Evolutionary conservation across 2,113 vertebrate species (phyloP).

Genomic region (Acinonyx jubatus): DNA sequence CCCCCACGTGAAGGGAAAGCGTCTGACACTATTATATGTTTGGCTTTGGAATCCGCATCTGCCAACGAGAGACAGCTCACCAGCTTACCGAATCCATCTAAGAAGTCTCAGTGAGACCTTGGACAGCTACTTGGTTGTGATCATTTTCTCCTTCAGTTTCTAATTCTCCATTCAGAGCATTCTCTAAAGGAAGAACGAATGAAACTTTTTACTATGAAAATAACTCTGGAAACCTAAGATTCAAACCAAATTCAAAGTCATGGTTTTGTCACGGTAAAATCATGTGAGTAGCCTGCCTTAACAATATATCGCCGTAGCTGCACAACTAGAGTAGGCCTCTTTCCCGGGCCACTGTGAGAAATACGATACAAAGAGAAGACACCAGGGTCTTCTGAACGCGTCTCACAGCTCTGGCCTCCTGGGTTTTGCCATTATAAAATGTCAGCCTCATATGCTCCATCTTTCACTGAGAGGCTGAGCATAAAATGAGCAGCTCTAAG

Average conservation of each 20-base stretch:
- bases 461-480: neutral
- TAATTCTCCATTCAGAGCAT: conserved; percentile 36
- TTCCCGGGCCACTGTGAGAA: neutral
- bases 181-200: neutral
- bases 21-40: neutral
- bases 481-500: neutral
- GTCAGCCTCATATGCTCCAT: neutral
- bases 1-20: neutral
- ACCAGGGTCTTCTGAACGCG: neutral
- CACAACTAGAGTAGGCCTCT: neutral
- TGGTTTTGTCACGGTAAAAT: neutral
- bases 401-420: neutral
- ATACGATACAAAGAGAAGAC: neutral
- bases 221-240: conserved; percentile 29
- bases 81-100: neutral
- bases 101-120: neutral
- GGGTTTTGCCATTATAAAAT: neutral
- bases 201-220: neutral
- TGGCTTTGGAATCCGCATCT: neutral
- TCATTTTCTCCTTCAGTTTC: conserved; percentile 18
- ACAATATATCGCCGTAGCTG: neutral
- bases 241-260: neutral
- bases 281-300: neutral
- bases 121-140: neutral
- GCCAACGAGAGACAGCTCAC: neutral